A percentile compares a stretch with the other conserved stretches of the same genome.
phyloP scores from a whole-genome alignment of 2,888 invertebrate species.

The Diploptera punctata region DNA sequence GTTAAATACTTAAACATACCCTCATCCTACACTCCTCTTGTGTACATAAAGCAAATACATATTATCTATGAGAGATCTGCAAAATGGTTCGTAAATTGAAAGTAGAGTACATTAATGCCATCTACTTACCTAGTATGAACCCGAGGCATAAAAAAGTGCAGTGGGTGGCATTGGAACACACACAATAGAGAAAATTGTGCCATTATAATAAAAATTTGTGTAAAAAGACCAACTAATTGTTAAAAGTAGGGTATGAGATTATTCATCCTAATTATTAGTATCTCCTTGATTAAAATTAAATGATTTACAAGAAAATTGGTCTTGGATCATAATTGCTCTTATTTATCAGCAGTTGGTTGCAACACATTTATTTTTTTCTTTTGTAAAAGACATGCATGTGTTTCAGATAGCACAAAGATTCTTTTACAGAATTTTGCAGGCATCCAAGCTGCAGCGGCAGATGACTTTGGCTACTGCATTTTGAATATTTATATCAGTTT shows the following conservation, averaged over 20 bases:
- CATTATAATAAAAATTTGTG: neutral
- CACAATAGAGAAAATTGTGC: too few relatives aligned
- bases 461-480: constrained; percentile 28
- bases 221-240: neutral
- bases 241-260: neutral
- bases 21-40: too few relatives aligned
- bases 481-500: neutral
- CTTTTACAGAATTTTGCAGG: neutral
- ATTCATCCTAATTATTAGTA: neutral
- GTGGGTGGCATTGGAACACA: too few relatives aligned
- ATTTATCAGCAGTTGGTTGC: constrained; percentile 23
- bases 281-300: neutral
- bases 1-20: too few relatives aligned
- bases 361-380: constrained; percentile 24
- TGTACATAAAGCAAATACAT: too few relatives aligned
- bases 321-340: neutral
- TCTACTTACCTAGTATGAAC: too few relatives aligned
- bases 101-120: too few relatives aligned
- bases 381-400: constrained; percentile 29
- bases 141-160: too few relatives aligned
- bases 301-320: constrained; percentile 18
- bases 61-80: too few relatives aligned
- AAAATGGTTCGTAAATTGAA: too few relatives aligned
- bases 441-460: constrained; percentile 34
- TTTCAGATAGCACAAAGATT: constrained; percentile 33